Conservation (phyloP, 1,140 invertebrate species). For the Pogonomyrmex barbatus region DNA sequence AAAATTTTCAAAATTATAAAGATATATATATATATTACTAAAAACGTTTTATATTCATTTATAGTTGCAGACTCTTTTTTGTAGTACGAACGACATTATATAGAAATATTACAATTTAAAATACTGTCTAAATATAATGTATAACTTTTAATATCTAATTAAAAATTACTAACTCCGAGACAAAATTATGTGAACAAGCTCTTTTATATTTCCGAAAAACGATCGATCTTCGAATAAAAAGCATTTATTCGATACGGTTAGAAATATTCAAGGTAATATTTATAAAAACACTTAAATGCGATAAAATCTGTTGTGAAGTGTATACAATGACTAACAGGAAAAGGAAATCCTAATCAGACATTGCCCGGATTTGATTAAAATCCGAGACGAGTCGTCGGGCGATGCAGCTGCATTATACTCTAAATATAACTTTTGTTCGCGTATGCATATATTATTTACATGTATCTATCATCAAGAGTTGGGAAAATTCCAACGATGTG, state of each 20-base stretch:
- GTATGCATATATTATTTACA: not conserved
- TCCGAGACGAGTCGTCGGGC: not conserved
- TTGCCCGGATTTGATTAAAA: conserved; percentile 19
- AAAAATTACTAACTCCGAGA: not conserved
- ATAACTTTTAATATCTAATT: conserved; percentile 4
- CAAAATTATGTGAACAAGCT: not conserved
- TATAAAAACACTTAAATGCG: not conserved
- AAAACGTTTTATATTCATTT: not conserved
- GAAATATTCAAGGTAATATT: conserved; percentile 10
- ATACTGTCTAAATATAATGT: not conserved
- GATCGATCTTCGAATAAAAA: not conserved
- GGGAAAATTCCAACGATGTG: conserved; percentile 43
- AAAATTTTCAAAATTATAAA: not conserved
- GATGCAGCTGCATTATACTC: not conserved
- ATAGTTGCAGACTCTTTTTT: not conserved
- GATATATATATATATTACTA: not conserved
- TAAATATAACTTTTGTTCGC: conserved; percentile 1
- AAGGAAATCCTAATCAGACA: conserved; percentile 31
- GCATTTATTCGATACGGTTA: not conserved
- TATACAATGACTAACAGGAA: not conserved
- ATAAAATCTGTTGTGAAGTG: conserved; percentile 25
- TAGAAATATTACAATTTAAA: not conserved
- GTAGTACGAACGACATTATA: not conserved
- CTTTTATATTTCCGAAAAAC: not conserved
- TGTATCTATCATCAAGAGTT: not conserved